phyloP scores from a whole-genome alignment of 2,888 invertebrate genomes.

The Lordiphosa fenestrarum region DNA sequence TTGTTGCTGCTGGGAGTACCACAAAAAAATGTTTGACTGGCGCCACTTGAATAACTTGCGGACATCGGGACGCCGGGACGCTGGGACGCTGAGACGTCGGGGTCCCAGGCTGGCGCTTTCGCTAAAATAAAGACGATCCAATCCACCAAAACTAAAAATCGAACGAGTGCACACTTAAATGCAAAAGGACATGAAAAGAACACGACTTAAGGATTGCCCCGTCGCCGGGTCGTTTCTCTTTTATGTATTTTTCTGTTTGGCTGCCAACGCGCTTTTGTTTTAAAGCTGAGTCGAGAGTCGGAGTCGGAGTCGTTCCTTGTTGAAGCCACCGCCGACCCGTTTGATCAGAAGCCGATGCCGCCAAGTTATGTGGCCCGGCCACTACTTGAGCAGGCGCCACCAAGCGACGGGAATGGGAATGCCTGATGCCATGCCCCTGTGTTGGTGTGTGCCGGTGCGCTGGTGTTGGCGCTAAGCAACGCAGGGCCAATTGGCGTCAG shows the following conservation, averaged over 20 bases:
- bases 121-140: conserved; percentile 65
- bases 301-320: conserved; percentile 29
- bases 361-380: conserved; percentile 30
- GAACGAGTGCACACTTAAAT: conserved; percentile 71
- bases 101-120: conserved; percentile 37
- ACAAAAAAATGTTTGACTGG: conserved; percentile 76
- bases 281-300: conserved; percentile 30
- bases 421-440: conserved; percentile 25
- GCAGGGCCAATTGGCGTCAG: conserved; percentile 69
- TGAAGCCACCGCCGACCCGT: conserved; percentile 52
- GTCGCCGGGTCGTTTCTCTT: conserved; percentile 16
- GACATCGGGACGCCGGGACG: neutral
- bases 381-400: conserved; percentile 66
- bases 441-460: conserved; percentile 17
- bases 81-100: neutral
- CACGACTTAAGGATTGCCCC: conserved; percentile 67
- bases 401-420: conserved; percentile 47
- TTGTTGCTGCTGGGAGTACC: conserved; percentile 9
- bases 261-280: conserved; percentile 72
- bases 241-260: conserved; percentile 30
- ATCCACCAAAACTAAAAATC: conserved; percentile 46
- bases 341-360: conserved; percentile 65
- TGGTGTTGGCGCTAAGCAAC: conserved; percentile 58
- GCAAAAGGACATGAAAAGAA: conserved; percentile 73
- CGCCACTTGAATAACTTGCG: conserved; percentile 78